phyloP scores from a whole-genome alignment of 2,113 vertebrate genomes.

The Apteryx owenii region DNA sequence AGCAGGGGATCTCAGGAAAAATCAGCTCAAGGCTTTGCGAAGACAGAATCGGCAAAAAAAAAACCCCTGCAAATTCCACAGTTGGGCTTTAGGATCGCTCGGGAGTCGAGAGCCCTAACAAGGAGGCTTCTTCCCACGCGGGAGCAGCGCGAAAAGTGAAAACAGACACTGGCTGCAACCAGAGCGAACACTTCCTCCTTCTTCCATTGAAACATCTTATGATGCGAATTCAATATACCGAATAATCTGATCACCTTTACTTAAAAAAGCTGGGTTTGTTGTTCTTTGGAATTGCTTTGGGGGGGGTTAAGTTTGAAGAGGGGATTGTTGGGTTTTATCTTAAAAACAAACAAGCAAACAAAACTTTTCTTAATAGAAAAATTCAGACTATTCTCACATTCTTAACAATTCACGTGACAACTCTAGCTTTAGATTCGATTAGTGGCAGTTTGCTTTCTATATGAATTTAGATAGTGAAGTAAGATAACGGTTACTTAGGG shows the following conservation, averaged over 20 bases:
- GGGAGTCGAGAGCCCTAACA: fast-evolving
- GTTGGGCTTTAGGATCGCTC: fast-evolving
- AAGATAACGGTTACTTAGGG: not conserved
- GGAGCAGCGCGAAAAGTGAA: not conserved
- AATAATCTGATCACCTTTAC: not conserved
- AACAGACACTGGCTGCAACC: not conserved
- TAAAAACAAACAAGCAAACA: not conserved
- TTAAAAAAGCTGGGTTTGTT: not conserved
- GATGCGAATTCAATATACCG: not conserved
- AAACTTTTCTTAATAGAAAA: not conserved
- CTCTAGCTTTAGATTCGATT: not conserved
- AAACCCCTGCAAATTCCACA: not conserved
- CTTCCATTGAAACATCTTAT: not conserved
- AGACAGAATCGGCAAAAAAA: not conserved
- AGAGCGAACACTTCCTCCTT: not conserved
- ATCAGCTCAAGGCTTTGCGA: not conserved
- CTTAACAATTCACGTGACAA: not conserved
- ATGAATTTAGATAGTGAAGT: not conserved
- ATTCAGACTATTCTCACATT: not conserved
- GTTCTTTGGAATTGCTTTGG: not conserved
- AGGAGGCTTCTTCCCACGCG: not conserved
- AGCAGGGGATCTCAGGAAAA: not conserved
- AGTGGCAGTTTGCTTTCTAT: not conserved
- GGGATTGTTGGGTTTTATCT: not conserved
- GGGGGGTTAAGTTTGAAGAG: not conserved